Percentiles rank a stretch among this genome's conserved stretches.
phyloP scores from a whole-genome alignment of 2,888 invertebrate genomes.

The Sminthurinus aureus region DNA sequence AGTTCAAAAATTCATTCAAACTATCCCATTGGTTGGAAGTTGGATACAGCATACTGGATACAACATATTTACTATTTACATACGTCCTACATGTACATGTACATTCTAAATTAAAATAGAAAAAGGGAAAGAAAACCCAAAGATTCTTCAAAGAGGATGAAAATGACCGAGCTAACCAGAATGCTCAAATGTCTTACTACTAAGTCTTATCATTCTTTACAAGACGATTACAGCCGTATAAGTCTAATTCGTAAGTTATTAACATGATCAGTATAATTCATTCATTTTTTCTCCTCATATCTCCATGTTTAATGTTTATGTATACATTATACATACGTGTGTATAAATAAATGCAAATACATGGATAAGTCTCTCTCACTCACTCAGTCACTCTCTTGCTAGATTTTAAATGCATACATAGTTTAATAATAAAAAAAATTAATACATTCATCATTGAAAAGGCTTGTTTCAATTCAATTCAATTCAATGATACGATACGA shows the following conservation, averaged over 20 bases:
- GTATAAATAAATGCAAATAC: too few species aligned
- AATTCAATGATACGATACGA: too few species aligned
- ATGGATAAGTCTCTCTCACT: too few species aligned
- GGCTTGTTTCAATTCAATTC: constrained; percentile 7
- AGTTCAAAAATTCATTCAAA: constrained; percentile 11
- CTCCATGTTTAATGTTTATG: not conserved
- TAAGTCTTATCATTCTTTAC: constrained; percentile 59
- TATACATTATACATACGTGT: not conserved
- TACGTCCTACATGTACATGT: not conserved
- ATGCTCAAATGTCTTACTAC: constrained; percentile 58
- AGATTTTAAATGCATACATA: not conserved
- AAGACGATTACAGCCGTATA: constrained; percentile 60
- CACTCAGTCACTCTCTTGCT: too few species aligned
- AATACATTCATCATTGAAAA: constrained; percentile 1
- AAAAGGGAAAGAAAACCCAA: not conserved
- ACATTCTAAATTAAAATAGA: not conserved
- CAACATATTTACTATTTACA: not conserved
- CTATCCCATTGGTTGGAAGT: not conserved
- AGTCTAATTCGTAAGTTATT: constrained; percentile 58
- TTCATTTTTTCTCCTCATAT: constrained; percentile 5
- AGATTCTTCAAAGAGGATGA: constrained; percentile 31
- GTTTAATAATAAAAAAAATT: not conserved
- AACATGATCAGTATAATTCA: constrained; percentile 20
- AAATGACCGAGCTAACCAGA: constrained; percentile 43
- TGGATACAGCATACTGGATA: too few species aligned